Evolutionary conservation across 2,888 invertebrate genomes (phyloP).

Genomic region (Macaria notata): DNA sequence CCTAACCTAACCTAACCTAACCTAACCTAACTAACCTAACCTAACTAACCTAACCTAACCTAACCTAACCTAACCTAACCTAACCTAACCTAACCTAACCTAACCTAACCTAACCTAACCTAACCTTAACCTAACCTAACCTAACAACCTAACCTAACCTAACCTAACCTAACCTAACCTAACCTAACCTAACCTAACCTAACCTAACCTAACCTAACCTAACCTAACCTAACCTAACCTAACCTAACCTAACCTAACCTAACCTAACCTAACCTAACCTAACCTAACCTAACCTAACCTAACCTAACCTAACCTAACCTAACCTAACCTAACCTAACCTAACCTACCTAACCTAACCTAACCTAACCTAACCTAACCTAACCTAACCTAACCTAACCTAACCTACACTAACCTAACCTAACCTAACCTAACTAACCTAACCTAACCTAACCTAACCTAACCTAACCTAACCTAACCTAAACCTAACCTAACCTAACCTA

Average conservation of each 20-base stretch:
- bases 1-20: constrained; percentile 34
- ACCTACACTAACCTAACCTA: constrained; percentile 30
- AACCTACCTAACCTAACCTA: constrained; percentile 30
- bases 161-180: constrained; percentile 9
- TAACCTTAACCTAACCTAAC: constrained; percentile 8
- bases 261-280: constrained; percentile 33
- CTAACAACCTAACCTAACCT: constrained; percentile 11
- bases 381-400: constrained; percentile 29
- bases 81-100: constrained; percentile 11
- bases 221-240: constrained; percentile 9
- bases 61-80: constrained; percentile 11
- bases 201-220: constrained; percentile 11
- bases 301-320: constrained; percentile 31
- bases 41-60: constrained; percentile 4
- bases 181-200: constrained; percentile 11
- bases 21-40: constrained; percentile 27
- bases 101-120: constrained; percentile 9
- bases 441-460: constrained; percentile 34
- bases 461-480: constrained; percentile 32
- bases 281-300: constrained; percentile 34
- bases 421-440: constrained; percentile 19
- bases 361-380: constrained; percentile 32
- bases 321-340: constrained; percentile 34
- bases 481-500: constrained; percentile 30
- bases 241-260: constrained; percentile 34